Base-by-base conservation (phyloP, 2,113 vertebrate species). In the Peromyscus polionotus region DNA sequence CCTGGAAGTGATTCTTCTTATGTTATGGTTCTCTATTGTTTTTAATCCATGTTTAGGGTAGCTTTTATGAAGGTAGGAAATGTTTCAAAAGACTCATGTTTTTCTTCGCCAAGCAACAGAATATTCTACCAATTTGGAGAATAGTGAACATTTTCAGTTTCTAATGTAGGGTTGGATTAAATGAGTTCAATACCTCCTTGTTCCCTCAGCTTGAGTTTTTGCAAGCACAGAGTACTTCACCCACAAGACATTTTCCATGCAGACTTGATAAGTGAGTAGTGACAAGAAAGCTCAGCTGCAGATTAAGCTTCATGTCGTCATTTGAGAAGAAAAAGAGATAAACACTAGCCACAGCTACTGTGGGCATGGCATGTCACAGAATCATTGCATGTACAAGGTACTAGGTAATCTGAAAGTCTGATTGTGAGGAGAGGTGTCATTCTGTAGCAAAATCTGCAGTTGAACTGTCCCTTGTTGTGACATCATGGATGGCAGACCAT, bases 341-440 rank as follows among this genome's bases (percentile, higher is more conserved):
- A 12, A 63, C 7, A 11, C 13, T 90, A 39, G 84, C 4, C 45
- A n/a, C 8, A 76, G 6, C 12, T 48, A 4, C 9, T 61, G 28
- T 7, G 77, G 3, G 22, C 14, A 0, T 12, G 36, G 28, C 5
- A 2, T 31, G 4, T 3, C 10, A 24, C 19, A 39, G 33, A n/a
- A 63, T 81, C 24, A 86, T 42, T 65, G 3, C 54, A n/a, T 83
- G 16, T 22, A 10, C 1, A 72, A 57, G 22, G 42, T 26, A 10
- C 1, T 65, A 57, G 22, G 42, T 4, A 17, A 65, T 28, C 26
- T 91, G 36, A 24, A 14, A 65, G 16, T 68, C 26, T 12, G 22
- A 39, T 39, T 57, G 22, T 94, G 19, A 11, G 61, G 20, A 84
- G n/a, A 7, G 5, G 19, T 8, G 14, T 19, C 26, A 79, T 28